Percentiles rank a stretch among this genome's conserved stretches.
These are phyloP conservation scores for Conops quadrifasciatus DNA, from an alignment of 2,888 invertebrate species.

Conservation along the genomic window DNA sequence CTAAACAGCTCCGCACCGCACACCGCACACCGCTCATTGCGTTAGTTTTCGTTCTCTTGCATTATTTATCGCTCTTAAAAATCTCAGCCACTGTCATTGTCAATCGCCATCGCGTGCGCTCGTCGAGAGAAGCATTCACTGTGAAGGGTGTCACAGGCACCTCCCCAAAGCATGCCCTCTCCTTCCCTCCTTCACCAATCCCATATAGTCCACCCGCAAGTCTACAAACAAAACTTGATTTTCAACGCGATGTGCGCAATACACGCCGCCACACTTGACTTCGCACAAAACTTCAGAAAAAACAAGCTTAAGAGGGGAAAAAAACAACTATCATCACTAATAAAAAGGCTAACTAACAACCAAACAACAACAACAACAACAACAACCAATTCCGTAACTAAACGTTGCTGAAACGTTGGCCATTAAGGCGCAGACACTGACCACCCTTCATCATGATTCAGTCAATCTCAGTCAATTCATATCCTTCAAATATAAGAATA, in stretches of 20 bases:
- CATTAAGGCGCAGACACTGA: not conserved
- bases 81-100: constrained; percentile 52
- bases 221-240: not conserved
- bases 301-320: no score
- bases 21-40: not conserved
- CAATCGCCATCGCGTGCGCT: constrained; percentile 41
- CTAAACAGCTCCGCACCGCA: no score
- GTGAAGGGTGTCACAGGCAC: not conserved
- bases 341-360: constrained; percentile 29
- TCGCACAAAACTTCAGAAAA: constrained; percentile 31
- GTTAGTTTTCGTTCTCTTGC: constrained; percentile 25
- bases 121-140: not conserved
- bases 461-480: no score
- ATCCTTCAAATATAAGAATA: constrained; percentile 23
- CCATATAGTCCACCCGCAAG: not conserved
- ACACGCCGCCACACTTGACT: constrained; percentile 31
- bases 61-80: constrained; percentile 38
- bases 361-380: constrained; percentile 34
- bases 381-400: constrained; percentile 25
- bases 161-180: not conserved
- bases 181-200: not conserved
- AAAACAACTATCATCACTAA: constrained; percentile 20
- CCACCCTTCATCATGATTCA: constrained; percentile 26
- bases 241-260: constrained; percentile 15
- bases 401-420: constrained; percentile 6